Evolutionary conservation across 2,888 invertebrate species (phyloP).

Genomic region (Troides aeacus): DNA sequence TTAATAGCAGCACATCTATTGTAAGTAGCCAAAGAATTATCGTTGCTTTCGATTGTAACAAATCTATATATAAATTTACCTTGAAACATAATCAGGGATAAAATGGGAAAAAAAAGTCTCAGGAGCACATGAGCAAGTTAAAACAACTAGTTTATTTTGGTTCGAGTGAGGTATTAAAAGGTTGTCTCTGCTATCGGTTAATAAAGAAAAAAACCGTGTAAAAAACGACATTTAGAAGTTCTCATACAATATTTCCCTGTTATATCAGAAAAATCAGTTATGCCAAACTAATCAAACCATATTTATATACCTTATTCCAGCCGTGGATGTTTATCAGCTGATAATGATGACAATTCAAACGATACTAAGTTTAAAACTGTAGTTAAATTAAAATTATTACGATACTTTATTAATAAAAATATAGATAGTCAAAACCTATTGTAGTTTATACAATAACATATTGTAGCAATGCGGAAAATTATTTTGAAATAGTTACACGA

Average conservation of each 20-base stretch:
- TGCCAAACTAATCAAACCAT: not conserved
- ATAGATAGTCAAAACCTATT: not conserved
- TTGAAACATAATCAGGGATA: too few species aligned
- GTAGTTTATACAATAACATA: not conserved
- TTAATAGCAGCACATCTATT: too few species aligned
- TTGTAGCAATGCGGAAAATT: conserved; percentile 12
- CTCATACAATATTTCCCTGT: not conserved
- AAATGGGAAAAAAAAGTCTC: too few species aligned
- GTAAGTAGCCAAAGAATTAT: too few species aligned
- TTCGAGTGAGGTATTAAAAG: too few species aligned
- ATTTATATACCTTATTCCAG: not conserved
- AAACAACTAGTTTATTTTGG: too few species aligned
- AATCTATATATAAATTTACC: too few species aligned
- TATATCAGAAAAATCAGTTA: not conserved
- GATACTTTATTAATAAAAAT: not conserved
- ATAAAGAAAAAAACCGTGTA: not conserved
- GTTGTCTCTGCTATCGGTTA: not conserved
- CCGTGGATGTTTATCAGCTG: too few species aligned
- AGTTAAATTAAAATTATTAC: too few species aligned
- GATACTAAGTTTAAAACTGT: not conserved
- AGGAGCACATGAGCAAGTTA: too few species aligned
- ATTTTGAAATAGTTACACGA: not conserved
- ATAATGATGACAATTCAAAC: not conserved
- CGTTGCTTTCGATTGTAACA: too few species aligned
- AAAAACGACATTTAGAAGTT: not conserved